Evolutionary conservation across 2,797 vertebrate species (phyloP).

Genomic region (Leptodactylus fallax): DNA sequence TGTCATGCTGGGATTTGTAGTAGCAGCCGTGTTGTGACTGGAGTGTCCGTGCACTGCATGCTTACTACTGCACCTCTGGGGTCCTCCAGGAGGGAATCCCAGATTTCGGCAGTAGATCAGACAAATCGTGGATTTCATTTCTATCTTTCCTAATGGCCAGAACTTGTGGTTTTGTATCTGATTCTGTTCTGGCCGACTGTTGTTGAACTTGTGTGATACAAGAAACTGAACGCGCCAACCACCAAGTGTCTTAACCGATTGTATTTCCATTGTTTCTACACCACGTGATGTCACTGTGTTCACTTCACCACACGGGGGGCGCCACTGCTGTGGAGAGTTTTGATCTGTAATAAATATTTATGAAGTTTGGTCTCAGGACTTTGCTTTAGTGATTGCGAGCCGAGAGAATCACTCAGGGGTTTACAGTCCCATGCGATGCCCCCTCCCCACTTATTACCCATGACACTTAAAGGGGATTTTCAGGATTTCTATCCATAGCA

Average conservation of each 20-base stretch:
- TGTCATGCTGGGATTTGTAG: not conserved
- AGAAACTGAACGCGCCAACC: conserved; percentile 80
- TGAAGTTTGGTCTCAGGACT: conserved; percentile 75
- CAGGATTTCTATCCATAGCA: no score
- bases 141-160: conserved; percentile 63
- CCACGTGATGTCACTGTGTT: conserved; percentile 90
- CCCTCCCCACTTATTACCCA: no score
- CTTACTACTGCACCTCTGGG: not conserved
- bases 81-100: not conserved
- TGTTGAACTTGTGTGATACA: conserved; percentile 76
- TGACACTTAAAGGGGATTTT: no score
- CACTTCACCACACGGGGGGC: conserved; percentile 76
- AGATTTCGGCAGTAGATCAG: not conserved
- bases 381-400: not conserved
- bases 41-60: not conserved
- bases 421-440: no score
- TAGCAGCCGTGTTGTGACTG: not conserved
- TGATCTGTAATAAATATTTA: conserved; percentile 92
- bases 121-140: not conserved
- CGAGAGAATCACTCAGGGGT: no score
- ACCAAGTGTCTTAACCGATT: conserved; percentile 94
- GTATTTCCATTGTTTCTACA: conserved; percentile 90
- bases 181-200: conserved; percentile 84
- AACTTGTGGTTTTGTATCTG: conserved; percentile 79
- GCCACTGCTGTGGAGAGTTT: conserved; percentile 87